Evolutionary conservation across 2,797 vertebrate species (phyloP), one percentile per base, ranked within the genome.

Genomic region (Enteromius unitaeniatus): DNA sequence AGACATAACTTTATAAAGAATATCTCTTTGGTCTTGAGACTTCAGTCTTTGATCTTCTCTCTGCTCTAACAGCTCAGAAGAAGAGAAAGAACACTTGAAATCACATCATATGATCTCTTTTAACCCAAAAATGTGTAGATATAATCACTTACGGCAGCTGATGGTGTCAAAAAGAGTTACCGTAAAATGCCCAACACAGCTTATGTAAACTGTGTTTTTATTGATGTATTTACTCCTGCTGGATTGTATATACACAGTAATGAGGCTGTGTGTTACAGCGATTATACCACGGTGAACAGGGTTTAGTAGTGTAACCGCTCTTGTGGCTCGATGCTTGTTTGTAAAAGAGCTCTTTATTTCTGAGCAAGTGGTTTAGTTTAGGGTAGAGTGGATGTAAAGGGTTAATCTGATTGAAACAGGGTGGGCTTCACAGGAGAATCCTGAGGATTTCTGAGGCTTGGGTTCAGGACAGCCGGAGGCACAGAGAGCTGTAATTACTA

Each of bases 401-500:
- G 58, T 65, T 82, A 40, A 75, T 3, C 10, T 64, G 58, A 42
- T 1, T 72, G 37, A 70, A 60, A n/a, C 51, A 28, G 3, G 40
- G 70, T 64, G 55, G 69, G 53, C 19, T 73, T 13, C 75, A 82
- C 3, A 0, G 60, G 47, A 53, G 72, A 49, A 26, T 64, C 73
- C 70, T 67, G 40, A 49, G 55, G 78, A 69, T 53, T 68, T 51
- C 40, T 15, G 10, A 15, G 15, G 11, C 42, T 21, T 58, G 37
- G 40, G 74, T 55, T 51, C 40, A 60, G 75, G 40, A 76, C 34
- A 42, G 76, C 85, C 40, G 19, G 8, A 26, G 67, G 85, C 72
- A 51, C 55, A 60, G 42, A 0, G 51, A 84, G 82, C 76, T 55
- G 69, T 34, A 64, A 72, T 60, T 55, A 80, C 82, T 77, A 82